Conservation (phyloP, 2,797 vertebrate species). For the Tenualosa thibaudeaui region DNA sequence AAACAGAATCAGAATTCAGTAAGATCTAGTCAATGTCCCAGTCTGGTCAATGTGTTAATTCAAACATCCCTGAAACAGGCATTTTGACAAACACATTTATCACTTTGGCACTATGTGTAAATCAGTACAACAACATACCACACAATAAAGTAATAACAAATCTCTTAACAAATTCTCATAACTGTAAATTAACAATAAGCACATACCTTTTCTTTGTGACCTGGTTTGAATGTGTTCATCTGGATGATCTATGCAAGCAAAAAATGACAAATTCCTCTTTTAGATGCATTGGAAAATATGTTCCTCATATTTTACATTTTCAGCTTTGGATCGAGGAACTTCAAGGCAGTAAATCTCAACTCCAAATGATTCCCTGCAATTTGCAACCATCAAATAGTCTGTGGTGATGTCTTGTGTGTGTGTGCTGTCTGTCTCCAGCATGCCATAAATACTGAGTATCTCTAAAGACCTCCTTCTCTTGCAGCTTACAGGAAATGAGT, state of each 20-base stretch:
- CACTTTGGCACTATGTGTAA: neutral
- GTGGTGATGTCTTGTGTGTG: neutral
- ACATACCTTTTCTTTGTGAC: slow-evolving; percentile 65
- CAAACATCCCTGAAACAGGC: neutral
- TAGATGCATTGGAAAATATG: slow-evolving; percentile 58
- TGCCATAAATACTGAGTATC: slow-evolving; percentile 37
- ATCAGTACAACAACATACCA: neutral
- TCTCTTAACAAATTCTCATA: neutral
- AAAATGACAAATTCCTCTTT: slow-evolving; percentile 58
- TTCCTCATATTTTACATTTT: slow-evolving; percentile 35
- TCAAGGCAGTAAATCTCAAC: neutral
- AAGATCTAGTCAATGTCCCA: no score
- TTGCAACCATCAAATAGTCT: neutral
- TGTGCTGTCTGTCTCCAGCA: neutral
- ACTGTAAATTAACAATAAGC: neutral
- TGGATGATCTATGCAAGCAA: slow-evolving; percentile 59
- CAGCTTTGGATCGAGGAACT: neutral
- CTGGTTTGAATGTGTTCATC: slow-evolving; percentile 66
- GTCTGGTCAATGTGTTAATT: no score
- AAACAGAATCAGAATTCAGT: no score
- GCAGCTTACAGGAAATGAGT: slow-evolving; percentile 52
- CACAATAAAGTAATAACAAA: neutral
- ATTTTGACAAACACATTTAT: neutral
- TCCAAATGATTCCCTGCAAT: neutral
- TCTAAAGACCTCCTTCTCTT: slow-evolving; percentile 45